Conservation (phyloP, 2,113 vertebrate genomes). For the Gadus chalcogrammus region DNA sequence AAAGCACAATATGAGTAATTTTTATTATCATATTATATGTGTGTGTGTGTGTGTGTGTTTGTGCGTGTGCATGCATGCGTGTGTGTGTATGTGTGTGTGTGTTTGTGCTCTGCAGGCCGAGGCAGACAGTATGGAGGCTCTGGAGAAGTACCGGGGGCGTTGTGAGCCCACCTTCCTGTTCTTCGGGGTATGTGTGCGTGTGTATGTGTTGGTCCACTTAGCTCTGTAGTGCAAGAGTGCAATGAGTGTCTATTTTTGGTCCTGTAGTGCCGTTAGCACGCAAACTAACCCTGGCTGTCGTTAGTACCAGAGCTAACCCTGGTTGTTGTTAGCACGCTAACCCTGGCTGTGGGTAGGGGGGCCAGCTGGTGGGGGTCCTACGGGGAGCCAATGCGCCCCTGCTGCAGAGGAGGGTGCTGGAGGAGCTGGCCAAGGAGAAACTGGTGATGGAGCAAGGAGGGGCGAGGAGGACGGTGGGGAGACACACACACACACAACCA, state of each 20-base stretch:
- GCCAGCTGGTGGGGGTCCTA: conserved; percentile 81
- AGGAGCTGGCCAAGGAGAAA: conserved; percentile 81
- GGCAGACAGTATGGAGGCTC: conserved; percentile 81
- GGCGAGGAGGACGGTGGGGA: conserved; percentile 74
- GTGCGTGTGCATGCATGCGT: background rate
- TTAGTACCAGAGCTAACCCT: background rate
- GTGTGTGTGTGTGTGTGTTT: background rate
- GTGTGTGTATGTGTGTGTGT: conserved; percentile 3
- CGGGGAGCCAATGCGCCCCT: conserved; percentile 81
- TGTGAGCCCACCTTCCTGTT: conserved; percentile 93
- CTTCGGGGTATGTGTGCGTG: conserved; percentile 70
- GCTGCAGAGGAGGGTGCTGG: conserved; percentile 83
- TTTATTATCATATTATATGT: background rate
- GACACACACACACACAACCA: background rate
- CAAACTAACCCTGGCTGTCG: too few relatives aligned
- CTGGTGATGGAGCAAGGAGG: conserved; percentile 67
- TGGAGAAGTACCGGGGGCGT: conserved; percentile 84
- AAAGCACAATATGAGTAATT: too few relatives aligned
- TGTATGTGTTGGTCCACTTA: background rate
- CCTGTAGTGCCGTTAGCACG: background rate
- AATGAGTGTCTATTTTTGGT: background rate
- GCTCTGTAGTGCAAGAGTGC: background rate
- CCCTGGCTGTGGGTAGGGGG: conserved; percentile 71
- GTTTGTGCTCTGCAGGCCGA: conserved; percentile 78
- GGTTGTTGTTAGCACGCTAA: background rate